Evolutionary conservation across 1,140 invertebrate species (phyloP).

Genomic region (Drosophila athabasca): DNA sequence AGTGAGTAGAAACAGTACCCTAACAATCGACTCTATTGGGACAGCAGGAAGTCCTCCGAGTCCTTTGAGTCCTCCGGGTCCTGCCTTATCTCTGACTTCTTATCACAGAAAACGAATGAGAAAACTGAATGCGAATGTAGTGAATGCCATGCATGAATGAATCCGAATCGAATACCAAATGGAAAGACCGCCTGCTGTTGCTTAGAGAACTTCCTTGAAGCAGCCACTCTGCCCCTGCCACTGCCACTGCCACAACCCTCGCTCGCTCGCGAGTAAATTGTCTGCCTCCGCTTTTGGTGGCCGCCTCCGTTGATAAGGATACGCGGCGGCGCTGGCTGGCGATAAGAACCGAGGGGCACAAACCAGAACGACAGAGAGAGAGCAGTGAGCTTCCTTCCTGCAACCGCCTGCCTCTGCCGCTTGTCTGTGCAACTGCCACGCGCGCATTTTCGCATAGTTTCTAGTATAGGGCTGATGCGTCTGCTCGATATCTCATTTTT

Average conservation of each 20-base stretch:
- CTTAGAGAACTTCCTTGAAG: conserved; percentile 13
- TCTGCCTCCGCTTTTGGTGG: conserved; percentile 18
- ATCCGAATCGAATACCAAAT: conserved; percentile 19
- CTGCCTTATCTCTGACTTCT: conserved; percentile 18
- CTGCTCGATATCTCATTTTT: conserved; percentile 29
- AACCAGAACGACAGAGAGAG: no score
- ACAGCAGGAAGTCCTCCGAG: no score
- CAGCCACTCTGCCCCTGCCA: no score
- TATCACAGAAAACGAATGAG: conserved; percentile 9
- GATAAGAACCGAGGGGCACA: conserved; percentile 3
- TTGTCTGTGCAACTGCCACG: no score
- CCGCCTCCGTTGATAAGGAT: conserved; percentile 23
- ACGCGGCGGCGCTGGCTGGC: not conserved
- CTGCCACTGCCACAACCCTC: not conserved
- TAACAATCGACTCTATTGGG: no score
- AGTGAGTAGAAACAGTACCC: no score
- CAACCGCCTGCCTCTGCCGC: no score
- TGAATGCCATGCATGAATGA: conserved; percentile 35
- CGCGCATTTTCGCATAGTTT: no score
- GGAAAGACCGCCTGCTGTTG: not conserved
- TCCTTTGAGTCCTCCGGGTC: no score
- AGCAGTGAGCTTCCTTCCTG: no score
- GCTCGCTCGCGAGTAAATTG: conserved; percentile 25
- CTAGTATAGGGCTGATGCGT: not conserved
- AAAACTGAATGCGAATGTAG: conserved; percentile 10